Conservation (phyloP, 2,888 invertebrate species). For the Hypselothyrea guttata region DNA sequence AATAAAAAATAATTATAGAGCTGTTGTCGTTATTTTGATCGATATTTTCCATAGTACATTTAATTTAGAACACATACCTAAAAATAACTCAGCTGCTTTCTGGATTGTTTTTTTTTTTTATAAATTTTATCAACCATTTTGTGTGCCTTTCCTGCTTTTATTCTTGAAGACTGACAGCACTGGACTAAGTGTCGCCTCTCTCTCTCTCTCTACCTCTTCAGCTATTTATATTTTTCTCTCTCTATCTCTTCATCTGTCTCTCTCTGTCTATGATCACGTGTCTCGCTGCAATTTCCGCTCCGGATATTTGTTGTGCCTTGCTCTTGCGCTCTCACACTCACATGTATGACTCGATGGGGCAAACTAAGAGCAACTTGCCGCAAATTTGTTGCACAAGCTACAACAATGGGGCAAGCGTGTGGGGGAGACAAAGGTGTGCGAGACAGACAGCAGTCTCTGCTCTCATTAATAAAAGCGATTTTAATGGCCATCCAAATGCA, state of each 20-base stretch:
- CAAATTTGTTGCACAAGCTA: constrained; percentile 70
- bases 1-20: too few species aligned
- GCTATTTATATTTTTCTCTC: too few species aligned
- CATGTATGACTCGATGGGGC: constrained; percentile 27
- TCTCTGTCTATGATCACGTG: constrained; percentile 59
- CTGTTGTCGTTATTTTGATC: too few species aligned
- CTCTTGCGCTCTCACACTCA: not conserved
- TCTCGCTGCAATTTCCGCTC: constrained; percentile 72
- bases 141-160: too few species aligned
- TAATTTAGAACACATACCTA: too few species aligned
- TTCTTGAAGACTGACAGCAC: too few species aligned
- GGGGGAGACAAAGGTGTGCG: too few species aligned
- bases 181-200: too few species aligned
- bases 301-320: constrained; percentile 66
- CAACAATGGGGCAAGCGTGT: constrained; percentile 22
- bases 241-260: not conserved
- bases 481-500: constrained; percentile 54
- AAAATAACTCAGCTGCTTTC: too few species aligned
- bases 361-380: constrained; percentile 64
- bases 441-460: constrained; percentile 11
- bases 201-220: not conserved
- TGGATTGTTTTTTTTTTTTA: too few species aligned
- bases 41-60: too few species aligned
- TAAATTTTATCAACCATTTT: too few species aligned
- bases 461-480: constrained; percentile 56